A percentile compares a stretch with the other conserved stretches of the same genome.
Conservation (phyloP, 1,140 invertebrate species). For the Hyposmocoma kahamanoa region DNA sequence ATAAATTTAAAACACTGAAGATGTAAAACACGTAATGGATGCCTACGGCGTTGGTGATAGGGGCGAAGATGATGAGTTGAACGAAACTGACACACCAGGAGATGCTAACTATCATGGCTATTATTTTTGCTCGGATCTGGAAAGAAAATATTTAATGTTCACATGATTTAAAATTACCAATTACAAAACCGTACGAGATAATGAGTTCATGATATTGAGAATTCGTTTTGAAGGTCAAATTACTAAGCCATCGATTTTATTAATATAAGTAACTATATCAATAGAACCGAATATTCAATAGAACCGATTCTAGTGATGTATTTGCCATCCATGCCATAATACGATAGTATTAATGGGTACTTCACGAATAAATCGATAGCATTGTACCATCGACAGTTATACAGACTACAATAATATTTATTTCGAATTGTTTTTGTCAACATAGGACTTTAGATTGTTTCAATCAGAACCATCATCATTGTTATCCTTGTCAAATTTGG, state of each 20-base stretch:
- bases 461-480: no score
- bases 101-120: conserved; percentile 2
- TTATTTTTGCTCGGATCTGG: conserved; percentile 12
- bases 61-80: conserved; percentile 4
- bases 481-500: no score
- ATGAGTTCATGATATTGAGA: neutral
- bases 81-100: conserved; percentile 9
- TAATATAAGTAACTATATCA: neutral
- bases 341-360: no score
- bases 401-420: no score
- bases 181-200: neutral
- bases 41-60: conserved; percentile 5
- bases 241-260: neutral
- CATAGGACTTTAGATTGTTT: no score
- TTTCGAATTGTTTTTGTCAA: no score
- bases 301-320: no score
- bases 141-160: conserved; percentile 1
- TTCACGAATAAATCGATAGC: no score
- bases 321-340: no score
- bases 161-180: neutral
- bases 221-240: neutral
- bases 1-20: conserved; percentile 6
- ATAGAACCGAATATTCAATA: no score
- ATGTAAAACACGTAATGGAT: conserved; percentile 6
- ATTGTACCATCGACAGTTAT: no score